Base-by-base conservation (phyloP, 2,113 vertebrate genomes). In the Pygoscelis antarcticus region DNA sequence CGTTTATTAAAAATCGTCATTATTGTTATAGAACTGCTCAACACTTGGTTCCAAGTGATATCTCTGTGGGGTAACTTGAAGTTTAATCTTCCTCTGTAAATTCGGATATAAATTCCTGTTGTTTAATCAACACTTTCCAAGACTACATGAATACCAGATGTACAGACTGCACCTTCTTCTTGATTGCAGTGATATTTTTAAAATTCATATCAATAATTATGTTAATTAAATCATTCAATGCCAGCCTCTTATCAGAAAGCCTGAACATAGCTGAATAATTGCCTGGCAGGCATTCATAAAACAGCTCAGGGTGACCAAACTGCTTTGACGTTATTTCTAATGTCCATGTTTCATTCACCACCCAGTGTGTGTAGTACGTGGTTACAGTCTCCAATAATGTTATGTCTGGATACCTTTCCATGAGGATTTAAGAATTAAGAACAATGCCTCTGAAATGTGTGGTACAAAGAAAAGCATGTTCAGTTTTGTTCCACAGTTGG, bases 161-260 rank as follows among this genome's bases (percentile, higher is more conserved):
- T 96, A 97, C 95, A 98, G 85, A 80, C 83, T 93, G n/a, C 79
- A 96, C 87, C 82, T 94, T 96, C 69, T 93, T 96, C 92, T 97
- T 98, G 97, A 98, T 97, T 98, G 91, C 97, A 47, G 65, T 97
- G 96, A 80, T 98, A 97, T 98, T 98, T 98, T 97, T 91, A 97
- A 98, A 95, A 93, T 96, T 96, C 44, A 71, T 97, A 97, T 95
- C 91, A 97, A 97, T 97, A 97, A 98, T 98, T 98, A 98, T 94
- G 95, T 95, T 98, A 98, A 98, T 98, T 98, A 98, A 98, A 96
- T 95, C 69, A 96, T 96, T 97, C 86, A 84, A 23, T 94, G 71
- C 55, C 93, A 98, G 58, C 78, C 36, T 96, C 78, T 96, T 96
- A 95, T 93, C 7, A 1, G 95, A 97, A 96, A 93, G 70, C 49